phyloP scores from a whole-genome alignment of 2,797 vertebrate species.

The Hafferia zeledoni region DNA sequence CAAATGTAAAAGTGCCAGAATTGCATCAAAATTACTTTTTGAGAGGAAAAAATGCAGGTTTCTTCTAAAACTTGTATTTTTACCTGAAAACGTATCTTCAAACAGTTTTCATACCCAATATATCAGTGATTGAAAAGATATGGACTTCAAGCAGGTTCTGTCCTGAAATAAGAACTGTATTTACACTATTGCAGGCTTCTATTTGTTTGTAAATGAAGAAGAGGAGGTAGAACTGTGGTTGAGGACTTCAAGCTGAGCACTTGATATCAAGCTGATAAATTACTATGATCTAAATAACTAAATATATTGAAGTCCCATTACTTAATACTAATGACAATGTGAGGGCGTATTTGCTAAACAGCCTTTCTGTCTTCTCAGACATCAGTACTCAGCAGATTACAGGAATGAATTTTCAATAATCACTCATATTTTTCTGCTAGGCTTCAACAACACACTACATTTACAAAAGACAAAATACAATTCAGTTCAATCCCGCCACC shows the following conservation, averaged over 20 bases:
- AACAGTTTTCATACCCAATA: background rate
- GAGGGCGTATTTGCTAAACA: conserved; percentile 42
- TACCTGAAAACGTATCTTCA: background rate
- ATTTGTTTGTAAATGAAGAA: background rate
- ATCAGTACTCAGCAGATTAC: conserved; percentile 66
- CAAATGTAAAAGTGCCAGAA: background rate
- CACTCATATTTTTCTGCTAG: conserved; percentile 67
- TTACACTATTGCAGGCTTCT: background rate
- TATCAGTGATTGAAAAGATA: background rate
- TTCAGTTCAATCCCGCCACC: conserved; percentile 19
- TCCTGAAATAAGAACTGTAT: background rate
- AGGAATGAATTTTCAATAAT: conserved; percentile 58
- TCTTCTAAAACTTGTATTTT: background rate
- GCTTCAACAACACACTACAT: conserved; percentile 61
- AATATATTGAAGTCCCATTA: conserved; percentile 68
- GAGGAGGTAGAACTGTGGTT: background rate
- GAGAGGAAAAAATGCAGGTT: background rate
- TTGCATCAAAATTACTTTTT: background rate
- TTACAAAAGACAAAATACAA: conserved; percentile 64
- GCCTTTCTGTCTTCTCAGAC: conserved; percentile 53
- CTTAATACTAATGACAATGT: conserved; percentile 60
- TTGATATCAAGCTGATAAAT: conserved; percentile 59
- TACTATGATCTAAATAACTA: conserved; percentile 61
- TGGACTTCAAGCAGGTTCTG: background rate
- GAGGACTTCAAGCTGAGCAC: conserved; percentile 35